Evolutionary conservation across 2,888 invertebrate genomes (phyloP).

Genomic region (Conops quadrifasciatus): DNA sequence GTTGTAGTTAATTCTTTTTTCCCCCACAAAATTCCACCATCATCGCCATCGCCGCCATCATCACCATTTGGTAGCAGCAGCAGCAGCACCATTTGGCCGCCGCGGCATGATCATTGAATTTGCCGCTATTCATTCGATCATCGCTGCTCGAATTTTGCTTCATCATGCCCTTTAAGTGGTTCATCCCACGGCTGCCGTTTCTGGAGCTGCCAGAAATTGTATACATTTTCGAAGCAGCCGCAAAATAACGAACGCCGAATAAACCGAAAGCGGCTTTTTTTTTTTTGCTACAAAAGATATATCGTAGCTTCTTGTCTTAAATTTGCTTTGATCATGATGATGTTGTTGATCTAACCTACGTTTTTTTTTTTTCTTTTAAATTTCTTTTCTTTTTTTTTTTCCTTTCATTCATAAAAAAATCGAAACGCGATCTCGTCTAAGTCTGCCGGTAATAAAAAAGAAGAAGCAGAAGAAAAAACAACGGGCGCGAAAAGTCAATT

Average conservation of each 20-base stretch:
- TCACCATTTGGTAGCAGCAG: not conserved
- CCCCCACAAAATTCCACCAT: not conserved
- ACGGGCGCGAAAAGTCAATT: slow-evolving; percentile 28
- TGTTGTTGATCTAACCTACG: not conserved
- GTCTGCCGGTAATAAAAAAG: not conserved
- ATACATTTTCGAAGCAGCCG: slow-evolving; percentile 39
- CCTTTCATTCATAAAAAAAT: slow-evolving; percentile 7
- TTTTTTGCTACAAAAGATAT: slow-evolving; percentile 29
- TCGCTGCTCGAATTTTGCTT: slow-evolving; percentile 51
- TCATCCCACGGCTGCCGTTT: slow-evolving; percentile 53
- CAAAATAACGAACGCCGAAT: slow-evolving; percentile 30
- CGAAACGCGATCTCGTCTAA: slow-evolving; percentile 3
- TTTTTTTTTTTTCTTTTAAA: not conserved
- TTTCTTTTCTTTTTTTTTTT: not conserved
- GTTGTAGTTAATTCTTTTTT: not conserved
- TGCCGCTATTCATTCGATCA: not conserved
- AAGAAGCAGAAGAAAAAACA: not conserved
- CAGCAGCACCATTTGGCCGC: not conserved
- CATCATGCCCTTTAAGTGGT: slow-evolving; percentile 63
- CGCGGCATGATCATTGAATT: not conserved
- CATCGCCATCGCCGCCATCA: not conserved
- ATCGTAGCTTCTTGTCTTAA: slow-evolving; percentile 22
- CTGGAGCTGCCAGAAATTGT: slow-evolving; percentile 23
- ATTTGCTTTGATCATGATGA: slow-evolving; percentile 49
- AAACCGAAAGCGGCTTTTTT: slow-evolving; percentile 55